These are phyloP conservation scores for Phytoseiulus persimilis DNA, from an alignment of 2,888 invertebrate species.

Conservation along the genomic window DNA sequence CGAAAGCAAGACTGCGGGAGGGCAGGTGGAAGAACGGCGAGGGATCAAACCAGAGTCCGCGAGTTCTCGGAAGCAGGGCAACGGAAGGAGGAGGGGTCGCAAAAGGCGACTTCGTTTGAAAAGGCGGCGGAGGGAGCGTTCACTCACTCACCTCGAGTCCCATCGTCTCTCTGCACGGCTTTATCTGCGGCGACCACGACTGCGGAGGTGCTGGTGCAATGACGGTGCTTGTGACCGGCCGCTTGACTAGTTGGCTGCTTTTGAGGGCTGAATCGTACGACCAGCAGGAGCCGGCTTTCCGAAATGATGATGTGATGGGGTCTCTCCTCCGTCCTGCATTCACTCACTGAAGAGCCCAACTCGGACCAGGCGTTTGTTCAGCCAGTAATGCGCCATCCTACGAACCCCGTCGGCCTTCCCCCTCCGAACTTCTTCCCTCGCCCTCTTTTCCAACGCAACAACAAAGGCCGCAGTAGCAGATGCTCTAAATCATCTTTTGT, in stretches of 20 bases:
- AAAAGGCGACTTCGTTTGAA: not conserved
- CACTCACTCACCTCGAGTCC: not conserved
- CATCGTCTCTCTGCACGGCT: slow-evolving; percentile 5
- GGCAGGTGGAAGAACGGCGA: not conserved
- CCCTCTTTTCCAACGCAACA: not conserved
- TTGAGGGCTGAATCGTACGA: not conserved
- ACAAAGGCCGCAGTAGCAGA: not conserved
- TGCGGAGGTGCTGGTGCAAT: not conserved
- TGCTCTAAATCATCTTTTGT: slow-evolving; percentile 37
- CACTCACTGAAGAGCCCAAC: not conserved
- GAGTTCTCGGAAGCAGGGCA: not conserved
- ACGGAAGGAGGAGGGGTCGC: not conserved
- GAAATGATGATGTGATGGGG: not conserved
- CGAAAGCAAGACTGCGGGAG: not conserved
- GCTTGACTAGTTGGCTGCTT: not conserved
- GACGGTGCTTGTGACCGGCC: not conserved
- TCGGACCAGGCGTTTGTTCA: not conserved
- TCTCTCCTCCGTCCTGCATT: not conserved
- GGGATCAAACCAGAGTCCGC: not conserved
- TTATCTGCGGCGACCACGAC: not conserved
- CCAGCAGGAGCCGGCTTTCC: not conserved
- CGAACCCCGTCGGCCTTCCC: not conserved
- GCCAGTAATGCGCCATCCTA: not conserved
- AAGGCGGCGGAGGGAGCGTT: not conserved
- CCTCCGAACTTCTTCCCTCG: not conserved